phyloP scores from a whole-genome alignment of 2,888 invertebrate species.

The Bombylius major region DNA sequence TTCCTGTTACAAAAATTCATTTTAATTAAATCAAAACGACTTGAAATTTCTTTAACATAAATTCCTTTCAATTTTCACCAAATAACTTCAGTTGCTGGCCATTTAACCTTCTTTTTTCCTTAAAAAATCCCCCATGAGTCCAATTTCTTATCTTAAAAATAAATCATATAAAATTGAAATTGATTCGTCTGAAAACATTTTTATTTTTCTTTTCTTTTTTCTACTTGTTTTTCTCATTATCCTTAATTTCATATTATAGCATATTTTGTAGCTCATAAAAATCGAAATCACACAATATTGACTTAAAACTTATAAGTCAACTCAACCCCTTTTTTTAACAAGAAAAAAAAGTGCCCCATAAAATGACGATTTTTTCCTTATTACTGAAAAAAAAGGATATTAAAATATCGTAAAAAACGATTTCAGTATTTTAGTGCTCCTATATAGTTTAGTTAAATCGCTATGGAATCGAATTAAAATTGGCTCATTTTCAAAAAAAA shows the following conservation, averaged over 20 bases:
- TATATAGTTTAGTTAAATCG: constrained; percentile 6
- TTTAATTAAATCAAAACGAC: too few relatives aligned
- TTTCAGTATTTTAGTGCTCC: not conserved
- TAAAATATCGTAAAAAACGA: not conserved
- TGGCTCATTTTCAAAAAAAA: constrained; percentile 11
- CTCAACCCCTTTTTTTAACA: too few relatives aligned
- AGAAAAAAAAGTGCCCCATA: not conserved
- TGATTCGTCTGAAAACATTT: not conserved
- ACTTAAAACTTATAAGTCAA: too few relatives aligned
- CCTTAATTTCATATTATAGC: too few relatives aligned
- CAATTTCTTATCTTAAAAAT: constrained; percentile 7
- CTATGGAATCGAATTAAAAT: constrained; percentile 13
- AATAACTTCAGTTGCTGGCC: too few relatives aligned
- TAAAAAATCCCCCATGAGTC: not conserved
- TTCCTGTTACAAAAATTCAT: too few relatives aligned
- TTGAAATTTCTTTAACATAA: too few relatives aligned
- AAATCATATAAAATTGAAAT: constrained; percentile 8
- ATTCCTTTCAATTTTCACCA: too few relatives aligned
- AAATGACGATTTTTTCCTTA: not conserved
- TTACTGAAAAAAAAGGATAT: not conserved
- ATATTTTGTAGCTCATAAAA: not conserved
- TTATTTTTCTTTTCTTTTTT: not conserved
- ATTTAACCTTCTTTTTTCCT: not conserved
- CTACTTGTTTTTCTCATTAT: too few relatives aligned
- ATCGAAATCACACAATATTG: not conserved